Base-by-base conservation (phyloP, 1,140 invertebrate species). In the Meloidogyne floridensis region DNA sequence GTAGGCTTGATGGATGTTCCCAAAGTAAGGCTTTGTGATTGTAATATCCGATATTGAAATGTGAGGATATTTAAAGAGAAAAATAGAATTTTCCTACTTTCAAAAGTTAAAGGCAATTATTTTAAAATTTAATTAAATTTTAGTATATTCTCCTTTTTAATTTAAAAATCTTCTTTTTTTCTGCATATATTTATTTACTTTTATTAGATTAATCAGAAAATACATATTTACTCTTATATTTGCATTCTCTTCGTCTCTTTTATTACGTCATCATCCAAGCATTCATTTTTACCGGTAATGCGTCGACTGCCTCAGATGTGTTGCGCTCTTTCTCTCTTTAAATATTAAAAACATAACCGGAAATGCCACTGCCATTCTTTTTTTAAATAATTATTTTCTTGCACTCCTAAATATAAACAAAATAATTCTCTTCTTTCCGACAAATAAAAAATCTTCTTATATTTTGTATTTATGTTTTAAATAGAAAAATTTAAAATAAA, bases 321-420 rank as follows among this genome's bases (percentile, higher is more conserved):
- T 59, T 15, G 11, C 13, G 5, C 56, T 15, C 13, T 15, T 59
- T 59, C 2, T 3, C 13, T 15, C 13, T 59, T 59, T 54, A 54
- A 9, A 54, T 8, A 54, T 10, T 54, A 65, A 65, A 65, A n/a
- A 54, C 10, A 54, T 47, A 65, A 65, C 59, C 59, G 59, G 59
- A 65, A 65, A 65, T 65, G 59, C 59, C 59, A 65, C 59, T 65
- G 59, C 59, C 59, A 65, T 65, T 65, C 59, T n/a, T 8, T 65
- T 65, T 65, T 65, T 18, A n/a, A 65, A n/a, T 65, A 65, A 65
- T 65, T 65, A 65, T 65, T 11, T 54, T 9, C 53, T 54, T 54
- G 11, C 53, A 13, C 11, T 9, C 11, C 10, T 9, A 13, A 54
- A 54, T 47, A 47, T 47, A 47, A 47, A 47, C 47, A 47, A 47